Percentiles rank a stretch among this genome's conserved stretches.
Conservation (phyloP, 2,888 invertebrate genomes). For the Mimumesa dahlbomi region DNA sequence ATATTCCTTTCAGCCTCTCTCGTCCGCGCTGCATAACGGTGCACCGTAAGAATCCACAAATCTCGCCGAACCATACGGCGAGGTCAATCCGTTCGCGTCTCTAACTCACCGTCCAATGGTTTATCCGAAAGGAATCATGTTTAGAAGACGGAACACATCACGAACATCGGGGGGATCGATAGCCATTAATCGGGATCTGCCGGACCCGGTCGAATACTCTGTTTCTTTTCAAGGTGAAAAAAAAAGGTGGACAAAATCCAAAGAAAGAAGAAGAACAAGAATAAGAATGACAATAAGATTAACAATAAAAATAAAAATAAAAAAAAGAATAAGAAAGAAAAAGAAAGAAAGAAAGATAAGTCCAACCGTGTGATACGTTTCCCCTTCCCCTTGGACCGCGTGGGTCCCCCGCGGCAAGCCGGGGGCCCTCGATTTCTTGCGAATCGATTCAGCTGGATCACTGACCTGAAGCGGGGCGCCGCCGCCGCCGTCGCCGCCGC, state of each 20-base stretch:
- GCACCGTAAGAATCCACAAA: too few species aligned
- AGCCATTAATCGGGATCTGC: conserved; percentile 38
- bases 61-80: too few species aligned
- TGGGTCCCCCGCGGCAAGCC: conserved; percentile 15
- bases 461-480: conserved; percentile 62
- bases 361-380: conserved; percentile 43
- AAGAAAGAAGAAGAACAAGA: background rate
- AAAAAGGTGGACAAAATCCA: too few species aligned
- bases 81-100: conserved; percentile 20
- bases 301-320: too few species aligned
- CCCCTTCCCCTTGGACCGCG: conserved; percentile 2
- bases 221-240: conserved; percentile 46
- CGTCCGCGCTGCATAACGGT: too few species aligned
- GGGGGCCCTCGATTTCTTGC: conserved; percentile 57
- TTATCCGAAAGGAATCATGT: background rate
- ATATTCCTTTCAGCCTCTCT: too few species aligned
- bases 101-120: conserved; percentile 4
- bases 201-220: conserved; percentile 31
- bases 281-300: too few species aligned
- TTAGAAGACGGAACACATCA: too few species aligned
- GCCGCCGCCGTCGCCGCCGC: background rate
- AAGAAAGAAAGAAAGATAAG: conserved; percentile 11
- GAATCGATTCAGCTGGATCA: conserved; percentile 67
- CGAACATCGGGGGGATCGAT: conserved; percentile 12
- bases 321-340: background rate